A percentile compares a stretch with the other conserved stretches of the same genome.
These are phyloP conservation scores for Sander lucioperca DNA, from an alignment of 2,113 vertebrate species.

Conservation along the genomic window DNA sequence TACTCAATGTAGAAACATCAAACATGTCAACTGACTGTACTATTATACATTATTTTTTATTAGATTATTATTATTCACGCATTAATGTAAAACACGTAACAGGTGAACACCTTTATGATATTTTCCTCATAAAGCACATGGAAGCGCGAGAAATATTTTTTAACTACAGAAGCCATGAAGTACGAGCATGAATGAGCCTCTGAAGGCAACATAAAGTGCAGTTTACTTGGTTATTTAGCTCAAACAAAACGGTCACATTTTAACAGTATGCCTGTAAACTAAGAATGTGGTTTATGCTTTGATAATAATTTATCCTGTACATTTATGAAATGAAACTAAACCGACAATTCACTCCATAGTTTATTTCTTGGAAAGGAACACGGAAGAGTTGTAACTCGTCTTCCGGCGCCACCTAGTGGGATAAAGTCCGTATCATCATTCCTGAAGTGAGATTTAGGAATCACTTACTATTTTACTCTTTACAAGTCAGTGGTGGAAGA, in stretches of 20 bases:
- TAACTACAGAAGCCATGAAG: not conserved
- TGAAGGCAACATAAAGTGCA: conserved; percentile 44
- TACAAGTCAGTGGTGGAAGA: not conserved
- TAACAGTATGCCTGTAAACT: not conserved
- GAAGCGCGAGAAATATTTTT: not conserved
- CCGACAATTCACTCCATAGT: not conserved
- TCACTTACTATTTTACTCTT: not conserved
- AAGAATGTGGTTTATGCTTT: not conserved
- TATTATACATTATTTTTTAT: too few relatives aligned
- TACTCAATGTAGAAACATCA: too few relatives aligned
- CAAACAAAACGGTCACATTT: not conserved
- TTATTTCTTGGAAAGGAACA: not conserved
- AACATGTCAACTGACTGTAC: too few relatives aligned
- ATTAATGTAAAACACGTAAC: too few relatives aligned
- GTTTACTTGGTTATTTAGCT: not conserved
- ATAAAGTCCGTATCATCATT: not conserved
- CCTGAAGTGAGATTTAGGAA: not conserved
- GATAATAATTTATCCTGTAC: not conserved
- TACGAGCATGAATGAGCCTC: not conserved
- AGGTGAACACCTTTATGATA: not conserved
- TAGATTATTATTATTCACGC: too few relatives aligned
- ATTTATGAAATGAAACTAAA: not conserved
- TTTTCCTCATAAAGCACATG: not conserved
- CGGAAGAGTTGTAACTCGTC: not conserved
- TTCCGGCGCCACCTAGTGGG: conserved; percentile 56